Evolutionary conservation across 2,113 vertebrate species (phyloP).

Genomic region (Microtus richardsoni): DNA sequence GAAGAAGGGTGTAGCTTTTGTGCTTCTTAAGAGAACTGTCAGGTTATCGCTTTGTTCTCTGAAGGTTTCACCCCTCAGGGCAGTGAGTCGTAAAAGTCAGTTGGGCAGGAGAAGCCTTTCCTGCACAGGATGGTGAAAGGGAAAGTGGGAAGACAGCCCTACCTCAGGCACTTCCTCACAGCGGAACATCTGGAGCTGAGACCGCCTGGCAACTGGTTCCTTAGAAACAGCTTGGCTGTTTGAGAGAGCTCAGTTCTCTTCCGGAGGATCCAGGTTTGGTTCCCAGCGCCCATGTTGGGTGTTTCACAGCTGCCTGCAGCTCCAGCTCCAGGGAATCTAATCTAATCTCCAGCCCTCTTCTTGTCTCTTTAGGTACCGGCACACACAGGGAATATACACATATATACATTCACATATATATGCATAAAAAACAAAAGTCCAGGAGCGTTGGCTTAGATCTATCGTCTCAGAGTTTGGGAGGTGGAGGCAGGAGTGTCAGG

Average conservation of each 20-base stretch:
- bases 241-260: not conserved
- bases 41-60: not conserved
- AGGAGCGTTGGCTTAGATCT: not conserved
- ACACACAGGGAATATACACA: not conserved
- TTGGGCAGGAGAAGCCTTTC: not conserved
- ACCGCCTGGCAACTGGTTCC: not conserved
- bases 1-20: not conserved
- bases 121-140: too few relatives aligned
- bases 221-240: not conserved
- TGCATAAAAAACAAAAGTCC: not conserved
- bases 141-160: not conserved
- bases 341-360: too few relatives aligned
- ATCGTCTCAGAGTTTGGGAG: not conserved
- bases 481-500: not conserved
- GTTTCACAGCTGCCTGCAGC: not conserved
- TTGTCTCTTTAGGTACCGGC: too few relatives aligned
- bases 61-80: not conserved
- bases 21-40: not conserved
- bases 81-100: not conserved
- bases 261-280: not conserved
- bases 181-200: too few relatives aligned
- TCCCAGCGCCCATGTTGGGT: not conserved
- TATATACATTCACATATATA: not conserved
- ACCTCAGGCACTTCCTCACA: not conserved
- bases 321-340: not conserved